Evolutionary conservation across 1,140 invertebrate species (phyloP).

Genomic region (Drosophila prosaltans): DNA sequence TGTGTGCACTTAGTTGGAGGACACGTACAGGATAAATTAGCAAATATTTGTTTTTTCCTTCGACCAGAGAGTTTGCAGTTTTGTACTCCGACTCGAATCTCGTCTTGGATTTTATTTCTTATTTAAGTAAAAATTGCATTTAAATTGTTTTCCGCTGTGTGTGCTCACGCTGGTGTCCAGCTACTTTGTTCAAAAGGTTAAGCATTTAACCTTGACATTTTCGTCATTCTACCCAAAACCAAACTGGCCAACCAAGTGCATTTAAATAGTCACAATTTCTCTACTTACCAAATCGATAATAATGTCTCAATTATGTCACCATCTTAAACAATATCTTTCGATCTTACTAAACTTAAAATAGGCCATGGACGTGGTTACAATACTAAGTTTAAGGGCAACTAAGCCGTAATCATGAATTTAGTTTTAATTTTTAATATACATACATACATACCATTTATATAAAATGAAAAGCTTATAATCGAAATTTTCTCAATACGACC

Average conservation of each 20-base stretch:
- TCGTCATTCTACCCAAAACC: constrained; percentile 27
- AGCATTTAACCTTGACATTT: constrained; percentile 73
- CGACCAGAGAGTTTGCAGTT: constrained; percentile 23
- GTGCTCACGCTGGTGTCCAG: constrained; percentile 30
- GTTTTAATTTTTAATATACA: too few relatives aligned
- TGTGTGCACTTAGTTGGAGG: constrained; percentile 76
- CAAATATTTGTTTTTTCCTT: constrained; percentile 75
- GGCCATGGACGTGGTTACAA: background rate
- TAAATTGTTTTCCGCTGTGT: constrained; percentile 64
- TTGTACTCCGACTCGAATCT: constrained; percentile 33
- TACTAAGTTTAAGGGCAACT: background rate
- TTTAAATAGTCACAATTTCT: background rate
- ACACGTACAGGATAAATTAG: constrained; percentile 82
- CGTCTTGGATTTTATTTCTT: constrained; percentile 71
- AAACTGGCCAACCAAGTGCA: constrained; percentile 16
- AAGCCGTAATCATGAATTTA: too few relatives aligned
- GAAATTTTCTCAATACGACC: too few relatives aligned
- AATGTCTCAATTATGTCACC: constrained; percentile 81
- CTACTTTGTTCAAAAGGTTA: constrained; percentile 64
- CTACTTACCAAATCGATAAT: constrained; percentile 57
- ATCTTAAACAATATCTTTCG: constrained; percentile 50
- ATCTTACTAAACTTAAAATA: background rate
- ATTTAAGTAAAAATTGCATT: constrained; percentile 82
- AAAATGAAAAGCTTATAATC: too few relatives aligned
- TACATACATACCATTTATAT: too few relatives aligned